Evolutionary conservation across 2,888 invertebrate species (phyloP), one percentile per base, ranked within the genome.

Genomic region (Elegia similella): DNA sequence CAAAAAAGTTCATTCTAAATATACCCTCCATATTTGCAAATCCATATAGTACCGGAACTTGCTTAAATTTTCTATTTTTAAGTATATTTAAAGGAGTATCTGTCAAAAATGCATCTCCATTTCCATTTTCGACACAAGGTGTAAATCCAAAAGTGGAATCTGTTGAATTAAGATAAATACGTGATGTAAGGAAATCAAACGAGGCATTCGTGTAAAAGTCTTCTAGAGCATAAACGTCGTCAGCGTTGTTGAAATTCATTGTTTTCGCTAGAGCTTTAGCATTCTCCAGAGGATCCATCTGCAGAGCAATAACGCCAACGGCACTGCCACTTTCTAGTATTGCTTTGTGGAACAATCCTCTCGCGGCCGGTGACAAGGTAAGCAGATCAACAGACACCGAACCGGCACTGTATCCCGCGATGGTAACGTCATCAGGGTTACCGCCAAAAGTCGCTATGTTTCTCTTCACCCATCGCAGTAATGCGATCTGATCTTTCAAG

Each of bases 31-130:
- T 74, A 13, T 77, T 65, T 29, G 74, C 59, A 52, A 80, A 78
- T 7, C 83, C 82, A 56, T 71, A 73, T n/a, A 84, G 54, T 38
- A 78, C 56, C 0, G 82, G 82, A 2, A 81, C 29, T 60, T 78
- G 78, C 12, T 59, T 65, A 34, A 75, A 80, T 6, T 71, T 62
- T 0, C 77, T 76, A 8, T 60, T 71, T 42, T 69, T 78, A n/a
- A 84, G 56, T 47, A 79, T 75, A 58, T 67, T 68, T 0, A 72
- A 53, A 7, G 84, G 83, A 29, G 68, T 64, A 42, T 80, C 77
- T 1, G 68, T 62, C 0, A 84, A 61, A 59, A 84, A 77, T 50
- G 73, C 76, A 53, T 70, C 64, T 6, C 61, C 46, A 16, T 55
- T 15, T 0, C 63, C 62, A 54, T 76, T 10, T 38, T 38, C 76